Evolutionary conservation across 53 echinoderm and acorn worm genomes (phyloP).

Genomic region (Luidia sarsii): DNA sequence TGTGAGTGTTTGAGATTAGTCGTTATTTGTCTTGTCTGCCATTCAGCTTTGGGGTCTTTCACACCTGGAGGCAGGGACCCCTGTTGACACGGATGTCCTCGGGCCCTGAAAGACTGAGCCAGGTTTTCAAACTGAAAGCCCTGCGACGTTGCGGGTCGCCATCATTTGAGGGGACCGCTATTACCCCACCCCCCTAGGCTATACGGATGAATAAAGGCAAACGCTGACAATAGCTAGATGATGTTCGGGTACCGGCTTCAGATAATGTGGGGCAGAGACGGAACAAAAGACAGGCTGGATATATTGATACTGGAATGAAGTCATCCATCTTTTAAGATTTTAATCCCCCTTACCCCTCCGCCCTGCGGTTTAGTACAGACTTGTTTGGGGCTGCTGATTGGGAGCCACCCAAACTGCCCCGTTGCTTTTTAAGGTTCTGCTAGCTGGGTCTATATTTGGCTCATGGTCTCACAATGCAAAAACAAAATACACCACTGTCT

Average conservation of each 20-base stretch:
- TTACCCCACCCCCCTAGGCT: background rate
- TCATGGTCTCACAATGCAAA: background rate
- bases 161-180: background rate
- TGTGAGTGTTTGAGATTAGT: conserved; percentile 8
- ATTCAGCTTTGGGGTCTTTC: background rate
- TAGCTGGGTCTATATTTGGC: background rate
- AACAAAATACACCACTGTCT: too few relatives aligned
- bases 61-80: conserved; percentile 9
- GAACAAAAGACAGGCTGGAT: background rate
- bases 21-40: conserved; percentile 9
- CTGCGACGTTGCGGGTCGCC: too few relatives aligned
- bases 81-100: background rate
- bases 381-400: too few relatives aligned
- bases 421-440: background rate
- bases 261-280: background rate
- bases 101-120: background rate
- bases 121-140: too few relatives aligned
- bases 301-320: conserved; percentile 40
- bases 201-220: background rate
- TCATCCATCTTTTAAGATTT: conserved; percentile 15
- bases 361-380: too few relatives aligned
- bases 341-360: conserved; percentile 6
- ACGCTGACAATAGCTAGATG: background rate
- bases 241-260: background rate
- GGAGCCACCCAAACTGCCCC: too few relatives aligned